Conservation (phyloP, 2,888 invertebrate species). For the Xanthorhoe spadicearia region DNA sequence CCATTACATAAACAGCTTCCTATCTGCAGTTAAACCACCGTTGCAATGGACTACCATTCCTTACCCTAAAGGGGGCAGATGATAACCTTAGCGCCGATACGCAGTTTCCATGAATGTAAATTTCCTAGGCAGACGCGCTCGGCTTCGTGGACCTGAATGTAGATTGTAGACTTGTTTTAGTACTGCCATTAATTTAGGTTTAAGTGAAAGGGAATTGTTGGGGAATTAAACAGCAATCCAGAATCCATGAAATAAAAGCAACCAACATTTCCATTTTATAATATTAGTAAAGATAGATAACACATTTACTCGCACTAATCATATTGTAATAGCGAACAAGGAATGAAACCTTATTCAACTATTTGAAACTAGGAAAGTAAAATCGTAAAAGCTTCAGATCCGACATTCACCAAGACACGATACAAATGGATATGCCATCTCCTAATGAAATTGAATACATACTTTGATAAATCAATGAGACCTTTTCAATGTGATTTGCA, state of each 20-base stretch:
- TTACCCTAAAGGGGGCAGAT: constrained; percentile 62
- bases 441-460: constrained; percentile 38
- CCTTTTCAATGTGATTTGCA: constrained; percentile 32
- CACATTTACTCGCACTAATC: background rate
- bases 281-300: too few relatives aligned
- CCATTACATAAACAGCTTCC: constrained; percentile 28
- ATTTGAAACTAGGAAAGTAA: constrained; percentile 17
- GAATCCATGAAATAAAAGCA: too few relatives aligned
- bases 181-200: constrained; percentile 1
- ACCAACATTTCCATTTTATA: too few relatives aligned
- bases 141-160: constrained; percentile 38
- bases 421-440: constrained; percentile 35
- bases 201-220: background rate
- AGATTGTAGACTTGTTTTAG: constrained; percentile 33
- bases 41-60: constrained; percentile 54
- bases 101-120: constrained; percentile 64
- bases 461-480: constrained; percentile 32
- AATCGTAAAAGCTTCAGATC: constrained; percentile 24
- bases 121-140: constrained; percentile 40
- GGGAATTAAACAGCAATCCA: background rate
- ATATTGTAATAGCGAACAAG: background rate
- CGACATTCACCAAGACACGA: constrained; percentile 26
- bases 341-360: background rate
- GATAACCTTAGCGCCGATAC: constrained; percentile 65
- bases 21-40: constrained; percentile 53